Conservation (phyloP, 2,888 invertebrate species). For the Hemicrepidius hirtus region DNA sequence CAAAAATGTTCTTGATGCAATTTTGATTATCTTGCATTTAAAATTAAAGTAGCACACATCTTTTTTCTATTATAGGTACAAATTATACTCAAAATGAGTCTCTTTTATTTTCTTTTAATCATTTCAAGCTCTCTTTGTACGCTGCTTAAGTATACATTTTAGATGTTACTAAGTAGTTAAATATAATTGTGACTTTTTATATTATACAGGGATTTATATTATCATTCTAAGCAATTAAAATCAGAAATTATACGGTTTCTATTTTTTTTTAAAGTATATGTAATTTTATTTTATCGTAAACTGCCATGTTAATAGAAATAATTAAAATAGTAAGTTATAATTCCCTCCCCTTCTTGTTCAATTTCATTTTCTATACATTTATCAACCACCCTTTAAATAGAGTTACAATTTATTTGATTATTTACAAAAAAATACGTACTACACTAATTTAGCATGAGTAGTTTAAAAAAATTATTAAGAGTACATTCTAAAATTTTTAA, state of each 20-base stretch:
- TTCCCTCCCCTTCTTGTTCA: no score
- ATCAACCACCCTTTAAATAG: no score
- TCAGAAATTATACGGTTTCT: constrained; percentile 12
- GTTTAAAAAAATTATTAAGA: no score
- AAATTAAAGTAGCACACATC: constrained; percentile 25
- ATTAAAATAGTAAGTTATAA: constrained; percentile 2
- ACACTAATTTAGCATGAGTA: no score
- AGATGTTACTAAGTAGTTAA: constrained; percentile 7
- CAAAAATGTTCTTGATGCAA: no score
- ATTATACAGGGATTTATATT: constrained; percentile 34
- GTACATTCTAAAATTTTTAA: background rate
- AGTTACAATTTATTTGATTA: no score
- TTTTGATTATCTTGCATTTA: background rate
- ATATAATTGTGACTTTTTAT: constrained; percentile 24
- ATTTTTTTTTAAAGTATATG: background rate
- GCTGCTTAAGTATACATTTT: constrained; percentile 37
- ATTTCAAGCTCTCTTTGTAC: constrained; percentile 50
- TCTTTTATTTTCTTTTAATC: constrained; percentile 29
- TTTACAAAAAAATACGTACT: no score
- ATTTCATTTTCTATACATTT: no score
- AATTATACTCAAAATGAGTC: constrained; percentile 36
- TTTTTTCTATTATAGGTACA: constrained; percentile 17
- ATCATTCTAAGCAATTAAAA: constrained; percentile 14
- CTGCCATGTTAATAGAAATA: constrained; percentile 38
- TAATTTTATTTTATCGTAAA: constrained; percentile 27